phyloP scores from a whole-genome alignment of 1,140 invertebrate genomes.

The Tetramorium simillimum region DNA sequence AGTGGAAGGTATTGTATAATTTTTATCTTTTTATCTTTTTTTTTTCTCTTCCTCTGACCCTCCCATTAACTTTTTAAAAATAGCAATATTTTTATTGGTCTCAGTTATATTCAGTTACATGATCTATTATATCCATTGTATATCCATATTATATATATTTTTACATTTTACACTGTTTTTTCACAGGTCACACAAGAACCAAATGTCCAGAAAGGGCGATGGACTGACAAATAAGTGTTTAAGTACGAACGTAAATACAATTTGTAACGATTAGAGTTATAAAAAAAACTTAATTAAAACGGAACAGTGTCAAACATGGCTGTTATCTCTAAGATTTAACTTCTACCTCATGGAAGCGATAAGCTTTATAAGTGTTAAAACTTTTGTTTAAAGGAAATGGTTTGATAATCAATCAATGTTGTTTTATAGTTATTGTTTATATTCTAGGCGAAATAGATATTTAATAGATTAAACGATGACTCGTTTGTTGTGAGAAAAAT shows the following conservation, averaged over 20 bases:
- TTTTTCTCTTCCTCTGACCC: background rate
- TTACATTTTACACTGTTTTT: background rate
- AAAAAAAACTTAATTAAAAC: conserved; percentile 3
- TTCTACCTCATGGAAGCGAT: conserved; percentile 4
- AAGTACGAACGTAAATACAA: conserved; percentile 56
- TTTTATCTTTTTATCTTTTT: background rate
- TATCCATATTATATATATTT: background rate
- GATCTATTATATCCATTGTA: background rate
- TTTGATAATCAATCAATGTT: background rate
- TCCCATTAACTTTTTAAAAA: background rate
- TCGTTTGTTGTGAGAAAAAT: conserved; percentile 72
- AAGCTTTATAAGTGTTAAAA: background rate
- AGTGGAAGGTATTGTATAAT: conserved; percentile 87
- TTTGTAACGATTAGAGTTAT: background rate
- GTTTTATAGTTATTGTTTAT: background rate
- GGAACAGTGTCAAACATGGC: background rate
- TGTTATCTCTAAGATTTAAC: background rate
- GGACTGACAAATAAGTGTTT: conserved; percentile 68
- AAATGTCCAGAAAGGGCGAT: conserved; percentile 86
- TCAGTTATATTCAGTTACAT: background rate
- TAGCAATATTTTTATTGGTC: conserved; percentile 5
- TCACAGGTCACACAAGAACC: conserved; percentile 87
- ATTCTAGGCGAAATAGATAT: conserved; percentile 2
- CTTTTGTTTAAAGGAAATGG: background rate
- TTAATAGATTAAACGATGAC: conserved; percentile 37